Evolutionary conservation across 1,140 invertebrate species (phyloP).

Genomic region (Galleria mellonella): DNA sequence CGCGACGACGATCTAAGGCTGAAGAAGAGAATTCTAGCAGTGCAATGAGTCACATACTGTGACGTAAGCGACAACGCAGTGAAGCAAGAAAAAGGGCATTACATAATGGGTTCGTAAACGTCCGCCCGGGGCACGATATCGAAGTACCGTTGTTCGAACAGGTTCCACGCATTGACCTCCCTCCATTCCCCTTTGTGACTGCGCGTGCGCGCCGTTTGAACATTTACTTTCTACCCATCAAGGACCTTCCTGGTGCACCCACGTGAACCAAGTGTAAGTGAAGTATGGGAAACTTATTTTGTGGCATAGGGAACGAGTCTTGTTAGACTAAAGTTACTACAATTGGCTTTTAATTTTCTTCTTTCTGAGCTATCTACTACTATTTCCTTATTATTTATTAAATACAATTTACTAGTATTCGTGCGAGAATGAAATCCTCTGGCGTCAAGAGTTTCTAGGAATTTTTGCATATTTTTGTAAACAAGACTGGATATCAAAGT

Average conservation of each 20-base stretch:
- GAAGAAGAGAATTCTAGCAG: background rate
- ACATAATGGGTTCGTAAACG: constrained; percentile 61
- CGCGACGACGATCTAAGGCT: too few relatives aligned
- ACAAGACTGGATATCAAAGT: too few relatives aligned
- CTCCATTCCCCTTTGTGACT: constrained; percentile 13
- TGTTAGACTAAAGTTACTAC: too few relatives aligned
- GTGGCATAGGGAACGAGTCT: background rate
- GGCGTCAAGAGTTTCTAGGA: too few relatives aligned
- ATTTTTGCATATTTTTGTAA: too few relatives aligned
- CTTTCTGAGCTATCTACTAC: too few relatives aligned
- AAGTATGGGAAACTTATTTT: constrained; percentile 14
- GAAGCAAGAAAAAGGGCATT: constrained; percentile 60
- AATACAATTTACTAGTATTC: too few relatives aligned
- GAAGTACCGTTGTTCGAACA: constrained; percentile 61
- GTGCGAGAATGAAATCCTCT: too few relatives aligned
- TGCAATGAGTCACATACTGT: background rate
- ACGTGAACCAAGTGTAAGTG: constrained; percentile 4
- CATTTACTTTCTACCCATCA: constrained; percentile 69
- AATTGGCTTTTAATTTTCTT: too few relatives aligned
- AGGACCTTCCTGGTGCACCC: constrained; percentile 41
- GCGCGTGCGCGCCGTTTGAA: constrained; percentile 35
- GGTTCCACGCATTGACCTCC: constrained; percentile 45
- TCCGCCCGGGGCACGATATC: constrained; percentile 37
- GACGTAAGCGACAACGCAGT: constrained; percentile 27
- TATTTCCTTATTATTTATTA: too few relatives aligned